phyloP scores from a whole-genome alignment of 1,140 invertebrate genomes.

The Calephelis virginiensis region DNA sequence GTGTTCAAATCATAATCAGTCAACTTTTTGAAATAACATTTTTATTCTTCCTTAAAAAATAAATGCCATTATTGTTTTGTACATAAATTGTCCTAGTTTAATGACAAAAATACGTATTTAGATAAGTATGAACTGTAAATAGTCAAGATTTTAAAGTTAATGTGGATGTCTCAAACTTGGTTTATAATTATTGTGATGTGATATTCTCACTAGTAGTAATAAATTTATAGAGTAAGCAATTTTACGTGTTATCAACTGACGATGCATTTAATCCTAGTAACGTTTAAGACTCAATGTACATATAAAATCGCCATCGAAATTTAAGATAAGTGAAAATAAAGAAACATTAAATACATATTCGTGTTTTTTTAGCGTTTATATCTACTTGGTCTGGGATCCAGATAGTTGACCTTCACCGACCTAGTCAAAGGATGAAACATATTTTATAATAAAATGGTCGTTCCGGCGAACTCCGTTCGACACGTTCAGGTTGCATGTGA shows the following conservation, averaged over 20 bases:
- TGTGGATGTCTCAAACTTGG: constrained; percentile 2
- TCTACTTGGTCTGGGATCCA: no score
- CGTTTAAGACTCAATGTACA: constrained; percentile 13
- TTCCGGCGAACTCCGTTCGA: no score
- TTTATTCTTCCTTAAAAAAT: constrained; percentile 1
- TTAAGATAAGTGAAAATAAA: constrained; percentile 14
- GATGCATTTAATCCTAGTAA: constrained; percentile 25
- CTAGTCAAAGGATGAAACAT: no score
- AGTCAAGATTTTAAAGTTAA: neutral
- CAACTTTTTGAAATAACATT: constrained; percentile 1
- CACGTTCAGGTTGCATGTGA: no score
- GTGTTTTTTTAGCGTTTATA: neutral
- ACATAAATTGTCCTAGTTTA: neutral
- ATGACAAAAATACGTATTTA: constrained; percentile 11
- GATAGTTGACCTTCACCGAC: no score
- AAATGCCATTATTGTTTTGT: constrained; percentile 8
- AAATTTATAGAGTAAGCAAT: constrained; percentile 10
- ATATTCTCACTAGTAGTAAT: constrained; percentile 11
- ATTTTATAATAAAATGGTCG: no score
- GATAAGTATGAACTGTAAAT: constrained; percentile 6
- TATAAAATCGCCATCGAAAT: constrained; percentile 18
- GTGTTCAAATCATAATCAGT: constrained; percentile 5
- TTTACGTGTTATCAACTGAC: constrained; percentile 14
- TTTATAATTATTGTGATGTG: constrained; percentile 8
- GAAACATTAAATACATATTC: neutral